Conservation (phyloP, 2,113 vertebrate species). For the Cinclus mexicanus region DNA sequence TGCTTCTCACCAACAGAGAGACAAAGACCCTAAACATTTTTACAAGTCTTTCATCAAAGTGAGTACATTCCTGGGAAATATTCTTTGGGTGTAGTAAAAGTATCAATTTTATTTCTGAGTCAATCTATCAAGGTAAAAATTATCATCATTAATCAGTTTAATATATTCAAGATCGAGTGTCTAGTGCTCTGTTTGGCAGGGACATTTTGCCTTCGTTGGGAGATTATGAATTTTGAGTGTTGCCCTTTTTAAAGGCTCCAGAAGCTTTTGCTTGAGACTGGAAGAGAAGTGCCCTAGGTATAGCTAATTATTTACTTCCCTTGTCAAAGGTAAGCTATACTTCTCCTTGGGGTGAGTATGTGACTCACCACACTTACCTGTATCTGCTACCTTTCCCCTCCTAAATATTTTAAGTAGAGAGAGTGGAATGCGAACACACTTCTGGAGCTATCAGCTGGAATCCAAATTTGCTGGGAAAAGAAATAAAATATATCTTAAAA, state of each 20-base stretch:
- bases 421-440: neutral
- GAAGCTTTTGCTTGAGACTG: neutral
- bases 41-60: too few species aligned
- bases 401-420: neutral
- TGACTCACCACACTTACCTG: constrained; percentile 21
- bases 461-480: neutral
- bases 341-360: neutral
- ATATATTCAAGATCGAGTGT: neutral
- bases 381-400: constrained; percentile 18
- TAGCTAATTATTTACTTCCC: constrained; percentile 47
- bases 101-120: neutral
- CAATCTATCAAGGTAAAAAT: neutral
- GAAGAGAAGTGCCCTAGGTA: neutral
- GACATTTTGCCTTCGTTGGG: neutral
- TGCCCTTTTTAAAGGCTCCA: neutral
- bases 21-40: too few species aligned
- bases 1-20: neutral
- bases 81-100: neutral
- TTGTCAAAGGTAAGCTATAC: constrained; percentile 24
- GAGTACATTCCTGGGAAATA: neutral
- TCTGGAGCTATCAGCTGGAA: neutral
- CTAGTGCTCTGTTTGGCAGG: neutral
- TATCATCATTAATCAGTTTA: neutral
- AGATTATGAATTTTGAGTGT: neutral
- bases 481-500: neutral